A percentile compares a stretch with the other conserved stretches of the same genome.
Conservation (phyloP, 2,888 invertebrate species). For the Cyclophora punctaria region DNA sequence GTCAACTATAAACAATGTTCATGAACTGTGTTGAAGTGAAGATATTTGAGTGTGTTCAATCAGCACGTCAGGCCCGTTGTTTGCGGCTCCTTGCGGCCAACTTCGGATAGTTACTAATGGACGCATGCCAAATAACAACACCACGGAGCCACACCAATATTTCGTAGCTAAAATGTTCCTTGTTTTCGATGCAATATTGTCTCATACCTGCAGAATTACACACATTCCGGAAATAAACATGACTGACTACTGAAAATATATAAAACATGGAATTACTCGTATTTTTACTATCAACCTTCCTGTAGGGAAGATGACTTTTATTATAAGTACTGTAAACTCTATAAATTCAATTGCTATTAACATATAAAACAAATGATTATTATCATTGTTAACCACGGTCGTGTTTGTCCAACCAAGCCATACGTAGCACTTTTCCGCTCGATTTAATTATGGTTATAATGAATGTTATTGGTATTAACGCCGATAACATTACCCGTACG, state of each 20-base stretch:
- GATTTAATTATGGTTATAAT: slow-evolving; percentile 8
- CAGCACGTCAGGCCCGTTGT: slow-evolving; percentile 11
- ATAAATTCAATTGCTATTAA: too few species aligned
- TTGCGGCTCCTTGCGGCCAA: slow-evolving; percentile 21
- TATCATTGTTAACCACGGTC: too few species aligned
- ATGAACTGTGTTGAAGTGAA: slow-evolving; percentile 2
- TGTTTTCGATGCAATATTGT: slow-evolving; percentile 12
- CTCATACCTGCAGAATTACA: slow-evolving; percentile 1
- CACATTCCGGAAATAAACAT: too few species aligned
- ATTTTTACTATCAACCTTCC: too few species aligned
- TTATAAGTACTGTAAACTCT: too few species aligned
- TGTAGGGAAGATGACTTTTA: too few species aligned
- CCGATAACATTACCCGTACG: slow-evolving; percentile 21
- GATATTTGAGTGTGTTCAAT: slow-evolving; percentile 15
- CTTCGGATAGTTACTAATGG: slow-evolving; percentile 46
- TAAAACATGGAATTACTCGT: too few species aligned
- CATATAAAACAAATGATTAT: too few species aligned
- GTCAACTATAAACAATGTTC: not conserved
- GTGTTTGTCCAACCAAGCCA: not conserved
- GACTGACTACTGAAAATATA: too few species aligned
- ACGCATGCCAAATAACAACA: slow-evolving; percentile 44
- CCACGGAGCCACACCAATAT: slow-evolving; percentile 39
- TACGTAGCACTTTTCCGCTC: slow-evolving; percentile 6
- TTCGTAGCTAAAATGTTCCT: slow-evolving; percentile 32
- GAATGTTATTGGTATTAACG: slow-evolving; percentile 14